Evolutionary conservation across 2,113 vertebrate genomes (phyloP), one percentile per base, ranked within the genome.

Genomic region (Clarias gariepinus): DNA sequence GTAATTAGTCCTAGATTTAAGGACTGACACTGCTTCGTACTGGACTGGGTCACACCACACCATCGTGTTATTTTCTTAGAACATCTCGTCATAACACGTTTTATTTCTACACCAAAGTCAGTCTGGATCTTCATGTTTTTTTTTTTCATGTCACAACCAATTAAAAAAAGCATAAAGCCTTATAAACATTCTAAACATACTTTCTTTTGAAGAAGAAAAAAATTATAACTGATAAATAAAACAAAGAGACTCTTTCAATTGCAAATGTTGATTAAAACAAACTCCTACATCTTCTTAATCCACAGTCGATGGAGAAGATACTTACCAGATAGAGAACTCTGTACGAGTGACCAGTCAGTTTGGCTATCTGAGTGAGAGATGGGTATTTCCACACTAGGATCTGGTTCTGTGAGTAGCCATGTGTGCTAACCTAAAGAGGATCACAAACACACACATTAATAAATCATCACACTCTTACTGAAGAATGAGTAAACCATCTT

Each of bases 341-440:
- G 88, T 99, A 99, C 0, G 98, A 99, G 90, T 99, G 98, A 28
- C 98, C 98, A 0, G 98, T 99, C 63, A 99, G 95, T 93, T 99
- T 99, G 82, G 98, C 98, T 87, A 99, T 98, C 94, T 99, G 98
- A 25, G 97, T 99, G 85, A 99, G 93, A 0, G 98, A 98, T 0
- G 98, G 98, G 90, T 99, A 99, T 87, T 99, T 99, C 98, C 98
- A 99, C 85, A 99, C 98, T 0, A 99, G 95, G 92, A 99, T 99
- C 95, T 99, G 98, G 94, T 99, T 99, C 94, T 99, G 98, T 0
- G 98, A 99, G 92, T 99, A 99, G 86, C 98, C 98, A 0, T 99
- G 98, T 5, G 98, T 99, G 93, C 98, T 99, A 90, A 99, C 98
- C 98, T 99, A 90, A 1, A 84, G 66, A 33, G 58, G 7, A 77